Percentiles rank a stretch among this genome's conserved stretches.
These are phyloP conservation scores for Castor canadensis DNA, from an alignment of 2,113 vertebrate species.

Conservation along the genomic window DNA sequence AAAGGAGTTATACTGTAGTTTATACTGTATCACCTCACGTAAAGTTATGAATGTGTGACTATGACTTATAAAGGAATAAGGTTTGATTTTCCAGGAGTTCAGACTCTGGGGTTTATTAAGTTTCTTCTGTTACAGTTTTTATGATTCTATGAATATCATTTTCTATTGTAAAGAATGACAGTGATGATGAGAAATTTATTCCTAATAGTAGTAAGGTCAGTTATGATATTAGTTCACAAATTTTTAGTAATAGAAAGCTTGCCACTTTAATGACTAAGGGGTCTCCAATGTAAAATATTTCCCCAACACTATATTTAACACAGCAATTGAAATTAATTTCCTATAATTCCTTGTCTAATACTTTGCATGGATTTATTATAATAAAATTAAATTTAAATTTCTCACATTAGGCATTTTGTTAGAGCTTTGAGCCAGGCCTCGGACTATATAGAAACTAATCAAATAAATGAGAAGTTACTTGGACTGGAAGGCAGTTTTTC, in stretches of 20 bases:
- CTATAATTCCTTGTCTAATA: not conserved
- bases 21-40: not conserved
- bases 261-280: not conserved
- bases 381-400: constrained; percentile 59
- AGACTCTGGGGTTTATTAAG: not conserved
- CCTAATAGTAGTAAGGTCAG: not conserved
- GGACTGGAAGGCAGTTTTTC: constrained; percentile 12
- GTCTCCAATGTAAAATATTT: constrained; percentile 6
- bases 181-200: not conserved
- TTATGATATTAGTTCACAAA: not conserved
- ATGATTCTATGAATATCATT: not conserved
- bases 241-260: not conserved
- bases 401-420: constrained; percentile 29
- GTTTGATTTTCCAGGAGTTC: not conserved
- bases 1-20: not conserved
- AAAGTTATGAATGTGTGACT: not conserved
- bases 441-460: not conserved
- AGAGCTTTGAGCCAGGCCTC: constrained; percentile 32
- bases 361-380: not conserved
- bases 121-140: not conserved
- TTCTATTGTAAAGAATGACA: not conserved
- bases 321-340: not conserved
- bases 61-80: not conserved
- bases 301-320: constrained; percentile 35
- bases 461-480: constrained; percentile 43